Base-by-base conservation (phyloP, 1,140 invertebrate genomes). In the Bilobella aurantiaca region DNA sequence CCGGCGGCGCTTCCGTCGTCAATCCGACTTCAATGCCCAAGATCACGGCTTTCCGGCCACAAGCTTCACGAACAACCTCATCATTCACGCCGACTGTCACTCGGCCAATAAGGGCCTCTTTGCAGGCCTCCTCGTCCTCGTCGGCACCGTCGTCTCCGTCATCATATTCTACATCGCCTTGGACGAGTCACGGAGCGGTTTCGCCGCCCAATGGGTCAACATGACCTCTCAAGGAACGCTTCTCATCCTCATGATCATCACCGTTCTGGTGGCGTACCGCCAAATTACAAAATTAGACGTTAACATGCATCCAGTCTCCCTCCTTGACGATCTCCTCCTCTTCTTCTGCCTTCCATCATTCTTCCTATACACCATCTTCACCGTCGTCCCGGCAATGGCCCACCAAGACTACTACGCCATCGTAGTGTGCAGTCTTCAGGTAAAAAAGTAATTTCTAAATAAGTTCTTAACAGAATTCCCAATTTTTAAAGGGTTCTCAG, bases 321-420 rank as follows among this genome's bases (percentile, higher is more conserved):
- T 83, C n/a, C 77, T 87, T 3, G 86, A 88, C 69, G 86, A 88
- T 73, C 79, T 87, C 5, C 75, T 88, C 0, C 78, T 88, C 0
- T 85, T 87, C 69, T 82, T 87, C 34, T 87, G 85, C 71, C 77
- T 87, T 18, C 87, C 86, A 0, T 85, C 85, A 27, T 88, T 87
- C 76, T 87, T 87, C 74, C 78, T 87, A 63, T 84, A 86, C 66
- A 82, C 82, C 0, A 81, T 84, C 31, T 81, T 87, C 63, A 85
- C 81, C 59, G 76, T 87, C 63, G 76, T 86, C 1, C 84, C 86
- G 1, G 82, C 83, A 2, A 76, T 85, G 30, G 77, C 77, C 12
- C 78, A 80, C 47, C 64, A 76, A 3, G 81, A 83, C 68, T 77
- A 80, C 29, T 70, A 82, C 18, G 79, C 79, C 56, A 79, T 82